Evolutionary conservation across 2,888 invertebrate genomes (phyloP).

Genomic region (Stegana nigrithorax): DNA sequence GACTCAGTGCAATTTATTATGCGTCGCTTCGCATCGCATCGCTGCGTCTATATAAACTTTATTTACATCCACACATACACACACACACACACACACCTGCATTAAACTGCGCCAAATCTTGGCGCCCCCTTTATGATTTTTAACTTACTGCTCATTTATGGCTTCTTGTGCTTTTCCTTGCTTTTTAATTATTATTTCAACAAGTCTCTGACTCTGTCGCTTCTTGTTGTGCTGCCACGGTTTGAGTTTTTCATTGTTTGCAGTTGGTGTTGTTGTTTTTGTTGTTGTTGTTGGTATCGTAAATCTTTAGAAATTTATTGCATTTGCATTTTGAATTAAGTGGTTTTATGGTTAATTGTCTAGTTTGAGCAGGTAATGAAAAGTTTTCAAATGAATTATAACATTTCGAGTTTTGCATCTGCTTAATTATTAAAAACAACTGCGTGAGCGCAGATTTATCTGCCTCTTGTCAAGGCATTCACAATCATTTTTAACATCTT

Average conservation of each 20-base stretch:
- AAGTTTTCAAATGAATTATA: constrained; percentile 13
- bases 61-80: neutral
- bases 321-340: constrained; percentile 17
- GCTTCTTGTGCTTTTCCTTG: constrained; percentile 27
- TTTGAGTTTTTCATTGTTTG: neutral
- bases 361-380: constrained; percentile 17
- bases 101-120: constrained; percentile 24
- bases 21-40: neutral
- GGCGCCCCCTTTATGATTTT: constrained; percentile 54
- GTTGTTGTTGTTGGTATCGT: neutral
- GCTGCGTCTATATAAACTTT: constrained; percentile 10
- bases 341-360: constrained; percentile 16
- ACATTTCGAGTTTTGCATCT: constrained; percentile 3
- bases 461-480: no score
- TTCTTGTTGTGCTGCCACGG: neutral
- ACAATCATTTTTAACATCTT: no score
- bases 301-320: constrained; percentile 16
- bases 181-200: constrained; percentile 18
- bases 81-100: neutral
- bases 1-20: constrained; percentile 15
- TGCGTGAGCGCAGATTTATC: no score
- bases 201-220: constrained; percentile 3
- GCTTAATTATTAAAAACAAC: no score
- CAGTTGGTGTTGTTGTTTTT: neutral
- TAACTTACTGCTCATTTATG: constrained; percentile 65